Base-by-base conservation (phyloP, 1,140 invertebrate genomes). In the Microplitis demolitor region DNA sequence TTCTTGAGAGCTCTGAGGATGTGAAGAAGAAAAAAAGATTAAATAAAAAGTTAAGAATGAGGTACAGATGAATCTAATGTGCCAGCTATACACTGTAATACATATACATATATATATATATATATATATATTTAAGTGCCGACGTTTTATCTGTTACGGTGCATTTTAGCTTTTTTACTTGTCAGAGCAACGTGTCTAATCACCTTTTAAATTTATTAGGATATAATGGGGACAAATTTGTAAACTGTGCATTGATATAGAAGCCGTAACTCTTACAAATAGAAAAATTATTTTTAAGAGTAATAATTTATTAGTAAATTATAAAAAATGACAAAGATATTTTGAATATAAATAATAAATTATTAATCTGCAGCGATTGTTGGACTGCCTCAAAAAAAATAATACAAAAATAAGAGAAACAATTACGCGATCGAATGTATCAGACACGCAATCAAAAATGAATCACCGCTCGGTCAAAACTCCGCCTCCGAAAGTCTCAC, bases 371-470 rank as follows among this genome's bases (percentile, higher is more conserved):
- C 24, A 24, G 24, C 24, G 24, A 24, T 24, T 24, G 24, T 24
- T 24, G 24, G 24, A 2, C 13, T 50, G 6, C 45, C 13, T 2
- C 13, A 50, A 50, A 1, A 50, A 13, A 50, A 13, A 6, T 13
- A 6, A 50, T 1, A 50, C 1, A 50, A 13, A 50, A 13, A 6
- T 13, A 6, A 50, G 45, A 50, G 45, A 16, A 54, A 54, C 34
- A 54, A 67, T 67, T 13, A 37, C 11, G 50, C 31, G 51, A 33
- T 54, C 83, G 82, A 80, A 84, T 85, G 85, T 85, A 86, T 84
- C 85, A 84, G 84, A 87, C 85, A 85, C 84, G 84, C 80, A 84
- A 87, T 87, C 85, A 85, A 81, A 84, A 84, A 85, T 87, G 83
- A 87, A 85, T 86, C 86, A 86, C 84, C 79, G 80, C 72, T 70